Conservation (phyloP, 1,140 invertebrate genomes). For the Campoletis sonorensis region DNA sequence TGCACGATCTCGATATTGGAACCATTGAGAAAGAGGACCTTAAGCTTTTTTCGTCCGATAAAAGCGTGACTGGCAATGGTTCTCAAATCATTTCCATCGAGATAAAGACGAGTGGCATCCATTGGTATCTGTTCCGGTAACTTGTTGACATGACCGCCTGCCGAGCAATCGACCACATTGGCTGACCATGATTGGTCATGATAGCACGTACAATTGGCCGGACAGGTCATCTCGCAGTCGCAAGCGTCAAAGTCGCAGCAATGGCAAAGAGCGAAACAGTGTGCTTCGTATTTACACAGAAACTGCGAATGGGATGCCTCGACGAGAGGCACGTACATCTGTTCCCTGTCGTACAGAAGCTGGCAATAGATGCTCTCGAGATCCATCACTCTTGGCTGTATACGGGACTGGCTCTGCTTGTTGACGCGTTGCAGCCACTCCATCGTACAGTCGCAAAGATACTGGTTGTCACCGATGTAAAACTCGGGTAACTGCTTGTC, state of each 20-base stretch:
- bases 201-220: constrained; percentile 93
- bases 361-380: constrained; percentile 92
- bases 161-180: constrained; percentile 93
- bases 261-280: constrained; percentile 93
- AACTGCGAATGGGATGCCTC: constrained; percentile 92
- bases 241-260: constrained; percentile 97
- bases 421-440: constrained; percentile 91
- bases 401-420: constrained; percentile 84
- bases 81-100: constrained; percentile 92
- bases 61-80: constrained; percentile 90
- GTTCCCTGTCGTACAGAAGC: constrained; percentile 89
- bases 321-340: constrained; percentile 86
- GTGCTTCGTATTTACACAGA: constrained; percentile 92
- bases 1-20: constrained; percentile 91
- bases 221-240: constrained; percentile 96
- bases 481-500: constrained; percentile 91
- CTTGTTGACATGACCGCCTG: constrained; percentile 82
- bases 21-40: constrained; percentile 89
- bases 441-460: constrained; percentile 92
- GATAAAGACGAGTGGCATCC: constrained; percentile 92
- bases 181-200: constrained; percentile 94
- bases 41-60: constrained; percentile 91
- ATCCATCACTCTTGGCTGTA: constrained; percentile 91
- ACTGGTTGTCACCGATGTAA: constrained; percentile 93
- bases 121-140: constrained; percentile 92